Conservation (phyloP, 2,797 vertebrate species). For the Saxicola maurus region DNA sequence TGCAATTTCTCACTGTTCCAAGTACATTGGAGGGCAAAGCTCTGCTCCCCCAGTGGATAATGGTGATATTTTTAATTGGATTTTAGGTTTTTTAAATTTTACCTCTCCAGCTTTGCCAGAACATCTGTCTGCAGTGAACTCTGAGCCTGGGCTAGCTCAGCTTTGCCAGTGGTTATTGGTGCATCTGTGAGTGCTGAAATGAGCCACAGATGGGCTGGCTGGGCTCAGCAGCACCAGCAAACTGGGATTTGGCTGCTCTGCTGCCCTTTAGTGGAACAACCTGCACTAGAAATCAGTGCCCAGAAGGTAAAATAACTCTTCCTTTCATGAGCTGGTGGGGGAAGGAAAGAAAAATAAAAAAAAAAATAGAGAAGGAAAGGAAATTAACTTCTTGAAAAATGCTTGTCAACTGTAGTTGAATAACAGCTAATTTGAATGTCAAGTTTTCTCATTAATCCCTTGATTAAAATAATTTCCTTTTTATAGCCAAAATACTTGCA, state of each 20-base stretch:
- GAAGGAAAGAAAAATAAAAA: too few relatives aligned
- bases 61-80: not conserved
- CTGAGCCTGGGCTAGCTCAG: not conserved
- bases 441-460: not conserved
- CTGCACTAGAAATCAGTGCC: not conserved
- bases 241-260: not conserved
- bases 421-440: not conserved
- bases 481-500: not conserved
- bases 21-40: not conserved
- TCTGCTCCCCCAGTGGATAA: not conserved
- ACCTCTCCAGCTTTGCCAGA: not conserved
- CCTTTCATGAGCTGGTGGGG: not conserved
- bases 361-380: not conserved
- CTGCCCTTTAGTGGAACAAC: not conserved
- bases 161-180: conserved; percentile 16
- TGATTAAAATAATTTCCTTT: not conserved
- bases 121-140: conserved; percentile 6
- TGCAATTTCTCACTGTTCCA: not conserved
- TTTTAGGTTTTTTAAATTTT: not conserved
- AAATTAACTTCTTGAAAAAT: not conserved
- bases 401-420: not conserved
- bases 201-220: conserved; percentile 7
- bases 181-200: conserved; percentile 3
- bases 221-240: not conserved
- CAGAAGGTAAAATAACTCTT: not conserved